Evolutionary conservation across 2,888 invertebrate genomes (phyloP).

Genomic region (Sarcophaga rosellei): DNA sequence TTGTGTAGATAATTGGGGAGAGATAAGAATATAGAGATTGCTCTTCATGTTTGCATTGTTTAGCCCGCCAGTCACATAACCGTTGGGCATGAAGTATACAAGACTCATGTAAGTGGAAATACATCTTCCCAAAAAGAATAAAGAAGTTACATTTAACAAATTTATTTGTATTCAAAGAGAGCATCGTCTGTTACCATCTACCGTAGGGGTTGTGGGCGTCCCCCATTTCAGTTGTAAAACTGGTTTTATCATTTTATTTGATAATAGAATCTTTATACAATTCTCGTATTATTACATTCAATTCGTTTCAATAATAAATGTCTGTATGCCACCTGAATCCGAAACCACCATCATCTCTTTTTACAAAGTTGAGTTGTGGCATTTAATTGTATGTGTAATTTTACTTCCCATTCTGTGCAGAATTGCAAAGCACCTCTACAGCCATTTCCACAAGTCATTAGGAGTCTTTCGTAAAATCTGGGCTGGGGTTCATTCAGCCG

Average conservation of each 20-base stretch:
- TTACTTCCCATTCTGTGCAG: background rate
- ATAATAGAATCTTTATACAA: conserved; percentile 53
- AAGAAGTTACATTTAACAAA: conserved; percentile 44
- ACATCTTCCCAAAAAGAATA: conserved; percentile 29
- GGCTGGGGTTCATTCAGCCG: background rate
- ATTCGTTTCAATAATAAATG: conserved; percentile 43
- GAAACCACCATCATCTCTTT: background rate
- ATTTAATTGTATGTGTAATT: conserved; percentile 54
- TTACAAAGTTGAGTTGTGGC: background rate
- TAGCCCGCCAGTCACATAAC: conserved; percentile 79
- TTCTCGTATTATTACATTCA: conserved; percentile 32
- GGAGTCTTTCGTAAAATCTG: background rate
- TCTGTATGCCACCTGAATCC: conserved; percentile 19
- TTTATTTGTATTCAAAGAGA: conserved; percentile 39
- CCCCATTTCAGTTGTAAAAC: conserved; percentile 49
- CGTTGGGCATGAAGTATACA: conserved; percentile 15
- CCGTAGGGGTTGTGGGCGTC: conserved; percentile 65
- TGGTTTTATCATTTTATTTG: conserved; percentile 59
- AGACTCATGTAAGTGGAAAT: conserved; percentile 32
- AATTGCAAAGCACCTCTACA: conserved; percentile 8
- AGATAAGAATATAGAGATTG: conserved; percentile 77
- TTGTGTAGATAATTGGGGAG: conserved; percentile 78
- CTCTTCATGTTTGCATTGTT: conserved; percentile 63
- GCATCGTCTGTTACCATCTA: conserved; percentile 30
- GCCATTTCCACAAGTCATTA: background rate